Percentiles rank a stretch among this genome's conserved stretches.
These are phyloP conservation scores for Calliopum simillimum DNA, from an alignment of 2,888 invertebrate species.

Conservation along the genomic window DNA sequence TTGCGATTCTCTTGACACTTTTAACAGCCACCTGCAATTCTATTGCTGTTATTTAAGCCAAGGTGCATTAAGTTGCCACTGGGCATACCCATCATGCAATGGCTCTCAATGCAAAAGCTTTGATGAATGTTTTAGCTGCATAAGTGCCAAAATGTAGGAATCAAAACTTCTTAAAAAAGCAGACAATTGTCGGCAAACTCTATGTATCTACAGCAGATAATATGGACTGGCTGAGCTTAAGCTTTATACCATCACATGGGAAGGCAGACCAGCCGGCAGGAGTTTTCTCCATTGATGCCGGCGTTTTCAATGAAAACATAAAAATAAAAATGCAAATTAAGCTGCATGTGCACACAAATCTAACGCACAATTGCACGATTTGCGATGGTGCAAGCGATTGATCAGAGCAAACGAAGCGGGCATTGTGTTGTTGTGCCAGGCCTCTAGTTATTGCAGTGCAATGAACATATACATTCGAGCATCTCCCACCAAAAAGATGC, in stretches of 20 bases:
- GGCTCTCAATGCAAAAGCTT: not conserved
- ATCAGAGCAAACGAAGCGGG: slow-evolving; percentile 26
- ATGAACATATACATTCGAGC: not conserved
- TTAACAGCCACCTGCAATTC: not conserved
- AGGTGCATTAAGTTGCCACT: not conserved
- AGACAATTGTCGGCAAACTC: not conserved
- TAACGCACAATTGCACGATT: slow-evolving; percentile 59
- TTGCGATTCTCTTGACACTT: slow-evolving; percentile 8
- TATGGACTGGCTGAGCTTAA: not conserved
- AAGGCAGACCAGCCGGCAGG: slow-evolving; percentile 38
- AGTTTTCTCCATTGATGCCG: slow-evolving; percentile 57
- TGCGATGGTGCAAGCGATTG: slow-evolving; percentile 48
- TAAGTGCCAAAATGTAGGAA: too few species aligned
- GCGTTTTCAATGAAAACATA: slow-evolving; percentile 65
- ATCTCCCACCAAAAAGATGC: slow-evolving; percentile 18
- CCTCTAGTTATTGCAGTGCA: slow-evolving; percentile 8
- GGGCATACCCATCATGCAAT: not conserved
- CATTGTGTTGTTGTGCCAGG: not conserved
- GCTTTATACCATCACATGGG: slow-evolving; percentile 54
- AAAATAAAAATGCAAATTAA: slow-evolving; percentile 66
- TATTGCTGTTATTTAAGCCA: not conserved
- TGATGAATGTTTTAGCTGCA: not conserved
- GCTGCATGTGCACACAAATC: slow-evolving; percentile 59
- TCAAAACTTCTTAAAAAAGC: not conserved
- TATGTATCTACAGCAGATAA: not conserved